These are phyloP conservation scores for Stichodactyla mertensii DNA, from an alignment of 64 coral and sea anemone genomes.

Conservation along the genomic window DNA sequence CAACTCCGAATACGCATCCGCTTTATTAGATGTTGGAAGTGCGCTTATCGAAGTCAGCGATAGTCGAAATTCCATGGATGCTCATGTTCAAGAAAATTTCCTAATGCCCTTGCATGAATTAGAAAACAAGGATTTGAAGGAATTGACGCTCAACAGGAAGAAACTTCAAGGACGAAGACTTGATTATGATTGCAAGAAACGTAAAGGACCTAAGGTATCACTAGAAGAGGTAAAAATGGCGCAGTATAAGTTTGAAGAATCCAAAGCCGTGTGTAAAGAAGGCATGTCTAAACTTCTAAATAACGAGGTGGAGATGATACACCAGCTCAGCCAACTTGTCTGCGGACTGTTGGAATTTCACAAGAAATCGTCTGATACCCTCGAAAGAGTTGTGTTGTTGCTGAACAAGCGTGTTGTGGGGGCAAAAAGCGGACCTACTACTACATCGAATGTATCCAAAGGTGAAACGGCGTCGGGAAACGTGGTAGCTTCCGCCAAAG, in stretches of 20 bases:
- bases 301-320: conserved; percentile 82
- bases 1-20: conserved; percentile 69
- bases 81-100: conserved; percentile 73
- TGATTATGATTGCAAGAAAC: conserved; percentile 89
- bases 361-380: conserved; percentile 85
- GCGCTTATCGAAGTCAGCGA: conserved; percentile 73
- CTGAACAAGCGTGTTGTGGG: conserved; percentile 70
- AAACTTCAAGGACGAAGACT: conserved; percentile 80
- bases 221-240: conserved; percentile 85
- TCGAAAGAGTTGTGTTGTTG: conserved; percentile 59
- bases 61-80: conserved; percentile 49
- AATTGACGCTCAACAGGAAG: conserved; percentile 61
- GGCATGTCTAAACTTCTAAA: conserved; percentile 59
- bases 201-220: conserved; percentile 63
- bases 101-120: conserved; percentile 55
- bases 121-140: conserved; percentile 71
- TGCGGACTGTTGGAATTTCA: conserved; percentile 81
- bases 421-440: conserved; percentile 37
- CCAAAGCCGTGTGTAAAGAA: conserved; percentile 59
- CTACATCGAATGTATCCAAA: background rate
- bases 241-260: conserved; percentile 91
- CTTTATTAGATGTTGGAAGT: conserved; percentile 76
- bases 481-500: conserved; percentile 63
- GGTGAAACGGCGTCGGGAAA: conserved; percentile 10
- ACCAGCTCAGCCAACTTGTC: conserved; percentile 74